Conservation (phyloP, 2,888 invertebrate species). For the Philereme transversata region DNA sequence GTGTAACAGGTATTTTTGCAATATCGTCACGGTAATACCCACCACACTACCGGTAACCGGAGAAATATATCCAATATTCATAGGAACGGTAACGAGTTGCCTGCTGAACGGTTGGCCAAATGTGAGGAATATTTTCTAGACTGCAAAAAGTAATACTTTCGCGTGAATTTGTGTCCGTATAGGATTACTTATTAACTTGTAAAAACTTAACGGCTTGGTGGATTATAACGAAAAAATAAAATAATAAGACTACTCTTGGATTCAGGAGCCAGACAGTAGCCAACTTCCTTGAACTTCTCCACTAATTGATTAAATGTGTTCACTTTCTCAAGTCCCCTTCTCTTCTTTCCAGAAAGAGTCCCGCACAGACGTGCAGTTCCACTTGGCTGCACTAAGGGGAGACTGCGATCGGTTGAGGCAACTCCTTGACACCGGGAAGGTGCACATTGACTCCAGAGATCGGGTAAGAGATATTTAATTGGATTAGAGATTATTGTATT, state of each 20-base stretch:
- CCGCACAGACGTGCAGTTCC: conserved; percentile 95
- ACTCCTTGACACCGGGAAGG: conserved; percentile 95
- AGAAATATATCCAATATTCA: conserved; percentile 47
- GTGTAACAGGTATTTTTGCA: conserved; percentile 21
- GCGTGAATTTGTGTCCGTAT: no score
- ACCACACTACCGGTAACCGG: conserved; percentile 23
- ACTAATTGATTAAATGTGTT: background rate
- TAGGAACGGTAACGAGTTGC: conserved; percentile 33
- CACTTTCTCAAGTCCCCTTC: background rate
- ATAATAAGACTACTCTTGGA: no score
- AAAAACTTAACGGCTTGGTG: no score
- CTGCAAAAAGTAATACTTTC: no score
- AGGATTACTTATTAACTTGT: no score
- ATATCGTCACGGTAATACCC: conserved; percentile 21
- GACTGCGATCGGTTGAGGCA: conserved; percentile 90
- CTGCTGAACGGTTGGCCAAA: background rate
- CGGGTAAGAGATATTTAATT: conserved; percentile 85
- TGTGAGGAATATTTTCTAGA: no score
- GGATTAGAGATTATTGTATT: no score
- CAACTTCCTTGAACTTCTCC: no score
- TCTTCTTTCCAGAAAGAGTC: conserved; percentile 91
- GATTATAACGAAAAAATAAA: no score
- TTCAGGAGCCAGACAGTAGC: no score
- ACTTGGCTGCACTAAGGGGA: conserved; percentile 94
- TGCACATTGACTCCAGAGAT: conserved; percentile 97